phyloP scores from a whole-genome alignment of 2,797 vertebrate species.

The Toxotes lorentzi region DNA sequence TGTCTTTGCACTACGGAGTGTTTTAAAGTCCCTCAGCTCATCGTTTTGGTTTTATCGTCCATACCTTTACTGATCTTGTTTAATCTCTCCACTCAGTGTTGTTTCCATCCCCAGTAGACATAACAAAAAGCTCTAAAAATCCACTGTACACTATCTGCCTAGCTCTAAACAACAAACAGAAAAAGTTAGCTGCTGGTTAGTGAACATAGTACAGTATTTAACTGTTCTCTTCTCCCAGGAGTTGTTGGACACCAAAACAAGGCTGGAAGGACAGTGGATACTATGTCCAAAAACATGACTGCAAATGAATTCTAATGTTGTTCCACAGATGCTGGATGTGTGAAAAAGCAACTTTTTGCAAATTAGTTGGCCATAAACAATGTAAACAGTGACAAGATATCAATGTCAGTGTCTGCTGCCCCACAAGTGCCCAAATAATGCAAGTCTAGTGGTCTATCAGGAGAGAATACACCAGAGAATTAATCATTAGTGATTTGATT shows the following conservation, averaged over 20 bases:
- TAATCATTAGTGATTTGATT: too few relatives aligned
- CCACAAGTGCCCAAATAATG: too few relatives aligned
- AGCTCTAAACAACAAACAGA: background rate
- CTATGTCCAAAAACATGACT: background rate
- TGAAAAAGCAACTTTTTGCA: background rate
- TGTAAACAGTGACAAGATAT: too few relatives aligned
- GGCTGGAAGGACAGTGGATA: background rate
- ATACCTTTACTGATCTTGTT: background rate
- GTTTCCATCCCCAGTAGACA: background rate
- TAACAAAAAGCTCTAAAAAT: background rate
- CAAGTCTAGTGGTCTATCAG: too few relatives aligned
- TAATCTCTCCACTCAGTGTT: background rate
- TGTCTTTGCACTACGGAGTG: background rate
- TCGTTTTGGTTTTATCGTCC: background rate
- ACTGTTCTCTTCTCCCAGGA: background rate
- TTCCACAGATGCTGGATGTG: too few relatives aligned
- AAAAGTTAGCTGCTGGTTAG: background rate
- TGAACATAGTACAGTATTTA: background rate
- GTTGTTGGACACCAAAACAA: slow-evolving; percentile 12
- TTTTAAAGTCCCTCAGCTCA: background rate
- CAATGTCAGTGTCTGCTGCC: too few relatives aligned
- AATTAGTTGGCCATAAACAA: too few relatives aligned
- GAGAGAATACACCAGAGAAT: too few relatives aligned
- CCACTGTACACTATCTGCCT: background rate
- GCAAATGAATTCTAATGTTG: background rate